Conservation (phyloP, 2,888 invertebrate species). For the Hemaris fuciformis region DNA sequence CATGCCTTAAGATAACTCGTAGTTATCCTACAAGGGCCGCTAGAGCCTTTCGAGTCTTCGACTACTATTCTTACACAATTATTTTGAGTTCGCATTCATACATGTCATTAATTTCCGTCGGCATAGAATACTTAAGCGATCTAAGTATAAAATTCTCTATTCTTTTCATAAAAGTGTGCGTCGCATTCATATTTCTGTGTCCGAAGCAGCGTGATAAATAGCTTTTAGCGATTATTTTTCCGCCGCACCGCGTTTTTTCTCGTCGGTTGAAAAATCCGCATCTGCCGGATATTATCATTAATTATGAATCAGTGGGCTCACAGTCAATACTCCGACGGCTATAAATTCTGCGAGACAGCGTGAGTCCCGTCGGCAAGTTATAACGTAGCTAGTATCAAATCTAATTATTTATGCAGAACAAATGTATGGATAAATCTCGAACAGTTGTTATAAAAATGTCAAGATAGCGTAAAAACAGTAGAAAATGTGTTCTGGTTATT, state of each 20-base stretch:
- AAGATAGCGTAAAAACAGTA: no score
- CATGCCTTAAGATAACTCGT: no score
- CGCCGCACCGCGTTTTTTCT: conserved; percentile 60
- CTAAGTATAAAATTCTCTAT: background rate
- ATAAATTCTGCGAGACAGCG: conserved; percentile 52
- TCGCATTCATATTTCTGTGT: conserved; percentile 35
- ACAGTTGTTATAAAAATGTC: no score
- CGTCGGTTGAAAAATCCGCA: conserved; percentile 65
- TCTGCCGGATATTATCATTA: conserved; percentile 78
- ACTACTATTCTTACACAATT: no score
- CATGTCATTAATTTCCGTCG: background rate
- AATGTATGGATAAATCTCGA: background rate
- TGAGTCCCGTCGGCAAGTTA: conserved; percentile 17
- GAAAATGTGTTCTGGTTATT: no score
- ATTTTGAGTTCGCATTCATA: no score
- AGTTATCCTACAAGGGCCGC: no score
- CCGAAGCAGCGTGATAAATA: conserved; percentile 59
- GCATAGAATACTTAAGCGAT: background rate
- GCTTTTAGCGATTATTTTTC: conserved; percentile 68
- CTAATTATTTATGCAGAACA: background rate
- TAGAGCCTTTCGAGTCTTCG: no score
- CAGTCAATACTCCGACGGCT: conserved; percentile 54
- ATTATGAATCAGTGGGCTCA: conserved; percentile 69
- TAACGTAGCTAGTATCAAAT: background rate
- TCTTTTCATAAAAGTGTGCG: conserved; percentile 13